These are phyloP conservation scores for Phalacrocorax pelagicus DNA, from an alignment of 2,113 vertebrate genomes.

Conservation along the genomic window DNA sequence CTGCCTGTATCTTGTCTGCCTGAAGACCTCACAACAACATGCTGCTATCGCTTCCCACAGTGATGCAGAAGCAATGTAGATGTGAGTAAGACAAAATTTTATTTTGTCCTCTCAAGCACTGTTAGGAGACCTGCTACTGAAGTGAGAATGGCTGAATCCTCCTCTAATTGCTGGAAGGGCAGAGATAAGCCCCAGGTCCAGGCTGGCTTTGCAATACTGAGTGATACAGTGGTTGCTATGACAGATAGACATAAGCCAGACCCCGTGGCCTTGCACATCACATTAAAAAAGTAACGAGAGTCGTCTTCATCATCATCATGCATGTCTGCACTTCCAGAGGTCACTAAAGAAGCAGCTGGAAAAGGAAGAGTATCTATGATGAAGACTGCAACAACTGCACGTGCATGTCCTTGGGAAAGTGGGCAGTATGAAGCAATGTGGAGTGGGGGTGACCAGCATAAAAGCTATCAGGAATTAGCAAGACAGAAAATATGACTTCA, in stretches of 20 bases:
- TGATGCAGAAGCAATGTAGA: background rate
- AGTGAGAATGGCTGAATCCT: background rate
- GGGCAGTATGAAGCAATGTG: background rate
- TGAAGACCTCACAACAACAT: background rate
- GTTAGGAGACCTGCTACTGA: background rate
- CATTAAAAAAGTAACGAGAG: background rate
- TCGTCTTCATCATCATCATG: background rate
- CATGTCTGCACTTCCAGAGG: background rate
- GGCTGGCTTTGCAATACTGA: background rate
- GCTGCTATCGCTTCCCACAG: background rate
- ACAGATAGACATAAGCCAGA: background rate
- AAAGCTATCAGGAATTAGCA: background rate
- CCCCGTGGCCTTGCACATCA: fast-evolving
- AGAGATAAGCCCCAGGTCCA: background rate
- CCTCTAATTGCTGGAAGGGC: background rate
- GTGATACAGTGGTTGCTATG: background rate
- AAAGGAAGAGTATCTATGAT: background rate
- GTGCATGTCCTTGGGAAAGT: fast-evolving
- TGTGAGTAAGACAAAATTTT: background rate
- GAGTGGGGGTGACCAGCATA: background rate
- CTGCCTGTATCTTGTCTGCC: background rate
- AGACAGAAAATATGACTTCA: background rate
- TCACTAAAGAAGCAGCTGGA: background rate
- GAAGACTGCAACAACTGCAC: background rate
- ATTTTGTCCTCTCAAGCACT: background rate